Evolutionary conservation across 2,888 invertebrate genomes (phyloP).

Genomic region (Rhingia campestris): DNA sequence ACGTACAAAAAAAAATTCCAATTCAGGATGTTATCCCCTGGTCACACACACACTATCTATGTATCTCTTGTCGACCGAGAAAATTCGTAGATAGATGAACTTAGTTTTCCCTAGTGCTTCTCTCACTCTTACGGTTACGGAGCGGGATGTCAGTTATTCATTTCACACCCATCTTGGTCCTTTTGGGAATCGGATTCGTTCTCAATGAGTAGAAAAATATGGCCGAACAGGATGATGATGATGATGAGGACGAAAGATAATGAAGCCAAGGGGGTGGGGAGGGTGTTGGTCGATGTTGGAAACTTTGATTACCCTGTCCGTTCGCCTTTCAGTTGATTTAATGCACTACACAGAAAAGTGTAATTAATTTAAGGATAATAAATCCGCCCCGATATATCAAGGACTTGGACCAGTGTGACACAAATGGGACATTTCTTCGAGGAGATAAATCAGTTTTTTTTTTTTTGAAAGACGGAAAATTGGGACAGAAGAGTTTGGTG

Average conservation of each 20-base stretch:
- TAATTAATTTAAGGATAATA: constrained; percentile 72
- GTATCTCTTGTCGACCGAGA: background rate
- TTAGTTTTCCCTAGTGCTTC: constrained; percentile 8
- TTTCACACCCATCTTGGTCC: constrained; percentile 59
- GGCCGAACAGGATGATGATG: constrained; percentile 37
- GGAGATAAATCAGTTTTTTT: constrained; percentile 51
- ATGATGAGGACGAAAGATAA: constrained; percentile 36
- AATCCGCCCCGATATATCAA: constrained; percentile 40
- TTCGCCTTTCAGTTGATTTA: constrained; percentile 64
- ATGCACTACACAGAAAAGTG: constrained; percentile 61
- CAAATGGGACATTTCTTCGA: constrained; percentile 59
- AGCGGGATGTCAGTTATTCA: constrained; percentile 50
- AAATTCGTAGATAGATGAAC: constrained; percentile 46
- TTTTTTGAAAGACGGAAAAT: constrained; percentile 3
- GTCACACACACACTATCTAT: constrained; percentile 12
- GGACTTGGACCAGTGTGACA: constrained; percentile 37
- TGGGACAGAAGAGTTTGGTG: constrained; percentile 26
- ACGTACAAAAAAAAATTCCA: constrained; percentile 21
- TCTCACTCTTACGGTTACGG: background rate
- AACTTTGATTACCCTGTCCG: constrained; percentile 70
- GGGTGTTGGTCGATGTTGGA: constrained; percentile 12
- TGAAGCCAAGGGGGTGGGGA: constrained; percentile 1
- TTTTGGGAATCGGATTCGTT: constrained; percentile 49
- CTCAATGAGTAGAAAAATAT: constrained; percentile 61
- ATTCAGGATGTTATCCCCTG: constrained; percentile 53